A percentile compares a stretch with the other conserved stretches of the same genome.
These are phyloP conservation scores for Illadopsis cleaveri DNA, from an alignment of 2,113 vertebrate genomes.

Conservation along the genomic window DNA sequence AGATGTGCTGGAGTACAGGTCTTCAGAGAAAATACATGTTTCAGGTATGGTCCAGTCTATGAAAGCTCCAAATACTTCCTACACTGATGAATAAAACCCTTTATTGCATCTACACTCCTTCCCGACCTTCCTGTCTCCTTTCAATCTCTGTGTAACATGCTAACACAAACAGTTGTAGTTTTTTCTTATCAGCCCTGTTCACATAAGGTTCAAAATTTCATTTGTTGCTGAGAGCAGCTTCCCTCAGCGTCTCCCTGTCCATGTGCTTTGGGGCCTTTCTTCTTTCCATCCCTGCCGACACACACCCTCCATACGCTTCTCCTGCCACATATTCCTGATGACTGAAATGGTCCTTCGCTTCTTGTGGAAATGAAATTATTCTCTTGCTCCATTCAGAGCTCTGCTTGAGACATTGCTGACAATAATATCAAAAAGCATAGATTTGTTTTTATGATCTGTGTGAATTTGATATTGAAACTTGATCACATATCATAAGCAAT, in stretches of 20 bases:
- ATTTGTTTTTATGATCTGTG: neutral
- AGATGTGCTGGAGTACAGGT: conserved; percentile 9
- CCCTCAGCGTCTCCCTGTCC: neutral
- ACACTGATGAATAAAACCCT: neutral
- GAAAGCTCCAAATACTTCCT: conserved; percentile 15
- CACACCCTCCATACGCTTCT: neutral
- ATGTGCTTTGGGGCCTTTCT: neutral
- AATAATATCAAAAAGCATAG: neutral
- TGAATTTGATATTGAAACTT: neutral
- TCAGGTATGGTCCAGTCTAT: neutral
- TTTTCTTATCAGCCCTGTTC: neutral
- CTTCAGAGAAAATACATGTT: conserved; percentile 33
- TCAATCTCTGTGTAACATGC: neutral
- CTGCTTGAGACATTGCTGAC: neutral
- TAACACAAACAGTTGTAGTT: neutral
- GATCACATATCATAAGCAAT: neutral
- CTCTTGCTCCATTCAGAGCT: neutral
- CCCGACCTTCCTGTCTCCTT: neutral
- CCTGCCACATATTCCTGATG: neutral
- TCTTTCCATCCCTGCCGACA: neutral
- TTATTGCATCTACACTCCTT: neutral
- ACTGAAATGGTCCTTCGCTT: neutral
- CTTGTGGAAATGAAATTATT: neutral
- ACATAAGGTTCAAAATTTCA: neutral
- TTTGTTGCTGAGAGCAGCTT: neutral